phyloP scores from a whole-genome alignment of 1,140 invertebrate species.

The Hycleus phaleratus region DNA sequence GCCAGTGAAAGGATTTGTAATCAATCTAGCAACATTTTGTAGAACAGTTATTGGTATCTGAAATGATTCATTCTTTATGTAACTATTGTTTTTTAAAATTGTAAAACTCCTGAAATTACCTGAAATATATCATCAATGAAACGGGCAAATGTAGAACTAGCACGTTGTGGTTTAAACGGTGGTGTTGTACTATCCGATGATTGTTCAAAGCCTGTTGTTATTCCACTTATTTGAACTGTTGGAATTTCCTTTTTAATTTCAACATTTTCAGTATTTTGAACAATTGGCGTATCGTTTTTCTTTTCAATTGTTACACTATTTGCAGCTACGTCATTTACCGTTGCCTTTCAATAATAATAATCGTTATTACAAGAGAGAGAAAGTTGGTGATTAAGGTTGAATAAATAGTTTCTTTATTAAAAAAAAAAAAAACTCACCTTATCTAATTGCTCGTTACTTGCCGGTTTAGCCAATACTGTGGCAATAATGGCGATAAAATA shows the following conservation, averaged over 20 bases:
- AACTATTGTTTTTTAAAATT: background rate
- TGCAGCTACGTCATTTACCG: constrained; percentile 27
- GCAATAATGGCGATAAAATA: constrained; percentile 8
- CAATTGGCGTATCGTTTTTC: constrained; percentile 1
- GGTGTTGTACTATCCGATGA: constrained; percentile 13
- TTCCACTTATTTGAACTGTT: constrained; percentile 28
- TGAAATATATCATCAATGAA: constrained; percentile 37
- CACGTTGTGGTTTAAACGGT: constrained; percentile 32
- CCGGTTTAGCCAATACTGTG: constrained; percentile 12
- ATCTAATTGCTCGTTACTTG: constrained; percentile 27
- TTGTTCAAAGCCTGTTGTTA: constrained; percentile 22
- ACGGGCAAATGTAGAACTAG: constrained; percentile 32
- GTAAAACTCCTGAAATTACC: constrained; percentile 11
- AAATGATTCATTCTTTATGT: constrained; percentile 1
- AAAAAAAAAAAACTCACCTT: constrained; percentile 21
- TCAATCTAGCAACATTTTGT: constrained; percentile 31
- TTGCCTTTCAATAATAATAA: constrained; percentile 21
- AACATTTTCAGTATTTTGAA: background rate
- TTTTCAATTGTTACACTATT: constrained; percentile 26
- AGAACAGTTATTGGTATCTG: constrained; percentile 36
- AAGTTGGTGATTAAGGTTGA: background rate
- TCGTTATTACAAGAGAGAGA: background rate
- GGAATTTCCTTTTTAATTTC: background rate
- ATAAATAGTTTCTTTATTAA: background rate
- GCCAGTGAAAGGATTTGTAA: constrained; percentile 34